These are phyloP conservation scores for Cataglyphis albicans DNA, from an alignment of 2,888 invertebrate genomes.

Conservation along the genomic window DNA sequence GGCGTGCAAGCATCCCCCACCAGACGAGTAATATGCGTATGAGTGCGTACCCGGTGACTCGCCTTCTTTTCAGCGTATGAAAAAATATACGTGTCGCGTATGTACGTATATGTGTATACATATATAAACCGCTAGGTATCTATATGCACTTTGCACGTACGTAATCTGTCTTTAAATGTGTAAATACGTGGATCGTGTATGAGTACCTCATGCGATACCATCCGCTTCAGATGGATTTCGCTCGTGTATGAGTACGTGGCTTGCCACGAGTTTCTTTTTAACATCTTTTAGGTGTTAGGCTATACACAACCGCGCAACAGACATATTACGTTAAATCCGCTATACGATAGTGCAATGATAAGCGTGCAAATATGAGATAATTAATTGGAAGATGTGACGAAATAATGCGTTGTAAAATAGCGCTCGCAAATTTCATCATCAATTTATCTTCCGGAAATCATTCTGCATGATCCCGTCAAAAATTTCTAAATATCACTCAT, in stretches of 20 bases:
- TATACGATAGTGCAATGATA: conserved; percentile 21
- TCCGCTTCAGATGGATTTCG: background rate
- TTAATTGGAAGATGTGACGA: background rate
- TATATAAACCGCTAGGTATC: background rate
- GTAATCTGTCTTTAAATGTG: background rate
- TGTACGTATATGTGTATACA: background rate
- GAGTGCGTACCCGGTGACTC: conserved; percentile 25
- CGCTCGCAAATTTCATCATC: conserved; percentile 19
- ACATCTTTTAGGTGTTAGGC: conserved; percentile 3
- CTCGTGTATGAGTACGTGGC: conserved; percentile 16
- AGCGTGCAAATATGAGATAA: background rate
- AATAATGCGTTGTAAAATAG: background rate
- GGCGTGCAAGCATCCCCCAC: conserved; percentile 60
- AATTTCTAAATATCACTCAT: background rate
- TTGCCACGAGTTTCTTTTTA: conserved; percentile 33
- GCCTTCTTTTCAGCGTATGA: background rate
- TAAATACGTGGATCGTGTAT: background rate
- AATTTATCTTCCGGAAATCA: background rate
- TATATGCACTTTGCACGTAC: background rate
- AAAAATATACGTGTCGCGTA: background rate
- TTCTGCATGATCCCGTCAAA: background rate
- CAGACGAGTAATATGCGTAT: conserved; percentile 24
- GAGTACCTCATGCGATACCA: background rate
- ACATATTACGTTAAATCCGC: conserved; percentile 51
- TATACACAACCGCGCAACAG: conserved; percentile 41